phyloP scores from a whole-genome alignment of 2,797 vertebrate genomes.

The Gastrophryne carolinensis region DNA sequence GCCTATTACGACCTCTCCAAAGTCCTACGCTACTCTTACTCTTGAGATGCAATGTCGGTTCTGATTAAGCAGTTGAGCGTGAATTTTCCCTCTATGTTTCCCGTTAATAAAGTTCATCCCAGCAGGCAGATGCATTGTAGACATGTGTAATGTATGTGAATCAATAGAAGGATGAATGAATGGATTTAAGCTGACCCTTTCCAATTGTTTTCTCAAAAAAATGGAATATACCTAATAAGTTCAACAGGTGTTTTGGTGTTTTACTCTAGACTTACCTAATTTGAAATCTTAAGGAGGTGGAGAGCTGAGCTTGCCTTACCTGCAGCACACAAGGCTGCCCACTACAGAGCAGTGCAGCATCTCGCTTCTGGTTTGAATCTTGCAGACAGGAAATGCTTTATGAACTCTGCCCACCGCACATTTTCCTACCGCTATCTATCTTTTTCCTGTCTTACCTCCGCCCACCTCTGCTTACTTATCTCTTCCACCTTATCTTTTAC shows the following conservation, averaged over 20 bases:
- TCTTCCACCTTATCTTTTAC: too few species aligned
- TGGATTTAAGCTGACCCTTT: constrained; percentile 22
- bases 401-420: too few species aligned
- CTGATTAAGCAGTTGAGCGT: constrained; percentile 77
- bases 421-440: too few species aligned
- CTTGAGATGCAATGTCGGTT: constrained; percentile 81
- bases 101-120: constrained; percentile 79
- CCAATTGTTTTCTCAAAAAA: background rate
- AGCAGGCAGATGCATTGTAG: constrained; percentile 65
- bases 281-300: constrained; percentile 31
- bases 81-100: constrained; percentile 79
- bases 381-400: too few species aligned
- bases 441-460: too few species aligned
- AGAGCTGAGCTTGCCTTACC: too few species aligned
- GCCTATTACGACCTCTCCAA: constrained; percentile 83
- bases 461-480: too few species aligned
- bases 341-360: too few species aligned
- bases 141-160: constrained; percentile 26
- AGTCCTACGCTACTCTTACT: constrained; percentile 81
- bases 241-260: background rate
- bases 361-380: too few species aligned
- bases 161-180: background rate
- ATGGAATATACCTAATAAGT: background rate
- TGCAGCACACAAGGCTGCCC: too few species aligned
- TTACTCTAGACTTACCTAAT: constrained; percentile 13